These are phyloP conservation scores for Archocentrus centrarchus DNA, from an alignment of 2,113 vertebrate species.

Conservation along the genomic window DNA sequence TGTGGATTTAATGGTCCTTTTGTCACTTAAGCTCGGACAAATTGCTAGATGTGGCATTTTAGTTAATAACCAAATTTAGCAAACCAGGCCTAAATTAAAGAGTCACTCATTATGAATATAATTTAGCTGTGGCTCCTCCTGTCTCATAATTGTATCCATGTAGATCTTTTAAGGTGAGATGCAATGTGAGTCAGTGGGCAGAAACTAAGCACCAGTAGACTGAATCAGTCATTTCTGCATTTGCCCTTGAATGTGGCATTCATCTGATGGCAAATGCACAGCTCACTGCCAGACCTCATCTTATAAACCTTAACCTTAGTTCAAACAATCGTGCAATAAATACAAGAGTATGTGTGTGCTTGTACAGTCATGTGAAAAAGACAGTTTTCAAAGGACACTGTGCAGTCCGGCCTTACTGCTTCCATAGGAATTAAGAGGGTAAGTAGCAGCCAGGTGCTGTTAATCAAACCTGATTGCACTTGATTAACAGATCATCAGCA, in stretches of 20 bases:
- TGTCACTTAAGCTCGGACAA: neutral
- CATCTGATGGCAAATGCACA: neutral
- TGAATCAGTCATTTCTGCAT: neutral
- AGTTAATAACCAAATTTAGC: neutral
- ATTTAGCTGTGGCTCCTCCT: neutral
- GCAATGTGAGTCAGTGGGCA: neutral
- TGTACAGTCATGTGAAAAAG: neutral
- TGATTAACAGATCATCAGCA: neutral
- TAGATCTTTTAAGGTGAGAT: neutral
- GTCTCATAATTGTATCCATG: neutral
- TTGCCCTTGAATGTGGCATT: neutral
- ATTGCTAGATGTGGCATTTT: neutral
- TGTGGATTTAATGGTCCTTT: neutral
- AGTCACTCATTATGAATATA: neutral
- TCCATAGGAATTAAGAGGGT: neutral
- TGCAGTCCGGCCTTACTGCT: neutral
- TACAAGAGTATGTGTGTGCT: neutral
- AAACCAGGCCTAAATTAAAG: neutral
- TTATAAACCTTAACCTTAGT: neutral
- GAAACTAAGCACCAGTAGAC: neutral
- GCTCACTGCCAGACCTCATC: neutral
- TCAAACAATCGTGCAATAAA: neutral
- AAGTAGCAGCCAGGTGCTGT: neutral
- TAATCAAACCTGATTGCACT: neutral
- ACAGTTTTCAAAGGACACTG: neutral